Evolutionary conservation across 2,888 invertebrate species (phyloP).

Genomic region (Rhagonycha fulva): DNA sequence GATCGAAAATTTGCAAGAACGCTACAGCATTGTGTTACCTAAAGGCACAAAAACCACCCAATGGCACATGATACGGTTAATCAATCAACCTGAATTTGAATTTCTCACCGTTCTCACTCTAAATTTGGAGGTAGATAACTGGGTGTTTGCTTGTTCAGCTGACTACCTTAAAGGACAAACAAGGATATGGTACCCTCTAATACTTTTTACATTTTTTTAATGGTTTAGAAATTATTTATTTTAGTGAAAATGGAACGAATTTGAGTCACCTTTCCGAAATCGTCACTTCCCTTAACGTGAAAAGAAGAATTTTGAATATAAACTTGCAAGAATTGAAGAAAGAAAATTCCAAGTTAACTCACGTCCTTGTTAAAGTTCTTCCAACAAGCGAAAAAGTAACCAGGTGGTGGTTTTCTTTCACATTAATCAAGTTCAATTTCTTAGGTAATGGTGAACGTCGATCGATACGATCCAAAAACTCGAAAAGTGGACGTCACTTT

Average conservation of each 20-base stretch:
- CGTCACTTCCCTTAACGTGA: slow-evolving; percentile 57
- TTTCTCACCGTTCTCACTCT: slow-evolving; percentile 69
- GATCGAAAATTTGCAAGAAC: slow-evolving; percentile 56
- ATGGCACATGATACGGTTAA: slow-evolving; percentile 66
- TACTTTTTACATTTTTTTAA: background rate
- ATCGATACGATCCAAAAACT: slow-evolving; percentile 60
- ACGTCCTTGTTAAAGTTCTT: slow-evolving; percentile 70
- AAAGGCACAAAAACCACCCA: slow-evolving; percentile 44
- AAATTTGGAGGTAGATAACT: slow-evolving; percentile 71
- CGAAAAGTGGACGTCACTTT: slow-evolving; percentile 44
- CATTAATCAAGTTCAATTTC: slow-evolving; percentile 43
- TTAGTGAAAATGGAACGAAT: slow-evolving; percentile 61
- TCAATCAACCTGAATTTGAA: slow-evolving; percentile 60
- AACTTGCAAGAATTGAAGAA: slow-evolving; percentile 66
- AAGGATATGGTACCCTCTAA: slow-evolving; percentile 65
- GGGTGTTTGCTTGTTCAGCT: slow-evolving; percentile 79
- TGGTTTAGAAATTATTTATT: background rate
- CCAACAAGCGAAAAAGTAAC: slow-evolving; percentile 69
- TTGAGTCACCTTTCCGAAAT: slow-evolving; percentile 62
- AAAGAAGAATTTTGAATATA: slow-evolving; percentile 59
- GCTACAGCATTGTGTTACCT: slow-evolving; percentile 52
- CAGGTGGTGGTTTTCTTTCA: slow-evolving; percentile 58
- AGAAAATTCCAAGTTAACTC: slow-evolving; percentile 63
- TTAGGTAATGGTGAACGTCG: slow-evolving; percentile 59
- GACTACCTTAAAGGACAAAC: slow-evolving; percentile 58